A percentile compares a stretch with the other conserved stretches of the same genome.
Evolutionary conservation across 2,797 vertebrate genomes (phyloP).

Genomic region (Limnodromus scolopaceus): DNA sequence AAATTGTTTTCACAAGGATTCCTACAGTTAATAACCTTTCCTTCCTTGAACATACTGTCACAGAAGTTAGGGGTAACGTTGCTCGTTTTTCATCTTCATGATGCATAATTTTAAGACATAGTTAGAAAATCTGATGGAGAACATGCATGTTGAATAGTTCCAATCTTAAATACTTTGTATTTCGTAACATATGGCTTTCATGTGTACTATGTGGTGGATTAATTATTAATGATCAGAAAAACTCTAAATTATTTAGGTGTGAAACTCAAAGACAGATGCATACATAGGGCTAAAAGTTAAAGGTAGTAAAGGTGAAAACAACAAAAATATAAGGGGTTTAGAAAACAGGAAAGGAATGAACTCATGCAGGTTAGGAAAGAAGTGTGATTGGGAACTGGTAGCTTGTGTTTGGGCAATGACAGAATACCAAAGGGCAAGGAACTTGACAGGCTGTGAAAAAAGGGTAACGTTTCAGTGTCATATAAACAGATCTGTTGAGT

Average conservation of each 20-base stretch:
- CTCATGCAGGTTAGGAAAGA: not conserved
- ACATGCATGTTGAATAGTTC: not conserved
- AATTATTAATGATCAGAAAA: not conserved
- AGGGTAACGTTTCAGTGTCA: not conserved
- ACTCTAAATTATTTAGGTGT: fast-evolving
- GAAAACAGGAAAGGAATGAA: not conserved
- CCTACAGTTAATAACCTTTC: not conserved
- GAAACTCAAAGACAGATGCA: not conserved
- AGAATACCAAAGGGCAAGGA: not conserved
- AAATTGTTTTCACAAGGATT: not conserved
- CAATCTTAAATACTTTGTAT: not conserved
- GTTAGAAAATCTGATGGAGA: not conserved
- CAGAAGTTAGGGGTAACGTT: not conserved
- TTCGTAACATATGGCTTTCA: not conserved
- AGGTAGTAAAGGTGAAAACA: not conserved
- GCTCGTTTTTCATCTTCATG: not conserved
- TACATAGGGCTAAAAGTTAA: not conserved
- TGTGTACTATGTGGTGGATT: not conserved
- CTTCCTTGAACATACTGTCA: not conserved
- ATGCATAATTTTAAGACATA: not conserved
- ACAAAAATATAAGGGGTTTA: not conserved
- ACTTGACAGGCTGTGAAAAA: not conserved
- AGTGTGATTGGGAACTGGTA: not conserved
- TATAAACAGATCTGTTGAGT: not conserved
- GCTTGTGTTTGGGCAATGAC: not conserved